Base-by-base conservation (phyloP, 2,888 invertebrate genomes). In the Anticlea derivata region DNA sequence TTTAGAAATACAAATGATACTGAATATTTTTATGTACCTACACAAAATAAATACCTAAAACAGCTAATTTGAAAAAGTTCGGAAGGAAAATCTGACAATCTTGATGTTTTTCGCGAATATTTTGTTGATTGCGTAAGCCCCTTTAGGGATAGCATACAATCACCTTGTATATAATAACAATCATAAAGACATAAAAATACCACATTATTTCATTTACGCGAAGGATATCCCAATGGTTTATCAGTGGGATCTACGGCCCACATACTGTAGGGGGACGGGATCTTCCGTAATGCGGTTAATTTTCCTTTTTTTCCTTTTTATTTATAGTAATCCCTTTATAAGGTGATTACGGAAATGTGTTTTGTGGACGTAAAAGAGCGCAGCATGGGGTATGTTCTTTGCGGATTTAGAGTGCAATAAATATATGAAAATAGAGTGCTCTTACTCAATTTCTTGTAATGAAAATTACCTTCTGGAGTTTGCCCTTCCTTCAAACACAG, bases 301-400 rank as follows among this genome's bases (percentile, higher is more conserved):
- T 90, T 90, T 87, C 87, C 88, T 86, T 87, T 75, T 87, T 75
- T 90, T 89, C 89, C 89, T 90, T 80, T 89, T 89, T 90, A 90
- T 90, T 90, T 90, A 89, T 89, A 88, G 90, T 90, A 90, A 90
- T 90, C 89, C 87, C 89, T 88, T 88, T 89, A 89, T 90, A 90
- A 89, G 90, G 88, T 90, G 89, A 89, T 90, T 90, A 90, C 89
- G 82, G 87, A 87, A 89, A 90, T 90, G 89, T 89, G 87, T 90
- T 90, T 88, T 86, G 85, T 82, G 86, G 83, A 86, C 83, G 86
- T 87, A 85, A 88, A 86, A 88, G 85, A 87, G 82, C 89, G 80
- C 89, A 82, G 85, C 83, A 75, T 80, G 89, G 86, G 84, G 65
- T 61, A 54, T 61, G 65, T 71, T 75, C 73, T 75, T 78, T 79